phyloP scores from a whole-genome alignment of 2,113 vertebrate genomes.

The Eublepharis macularius region DNA sequence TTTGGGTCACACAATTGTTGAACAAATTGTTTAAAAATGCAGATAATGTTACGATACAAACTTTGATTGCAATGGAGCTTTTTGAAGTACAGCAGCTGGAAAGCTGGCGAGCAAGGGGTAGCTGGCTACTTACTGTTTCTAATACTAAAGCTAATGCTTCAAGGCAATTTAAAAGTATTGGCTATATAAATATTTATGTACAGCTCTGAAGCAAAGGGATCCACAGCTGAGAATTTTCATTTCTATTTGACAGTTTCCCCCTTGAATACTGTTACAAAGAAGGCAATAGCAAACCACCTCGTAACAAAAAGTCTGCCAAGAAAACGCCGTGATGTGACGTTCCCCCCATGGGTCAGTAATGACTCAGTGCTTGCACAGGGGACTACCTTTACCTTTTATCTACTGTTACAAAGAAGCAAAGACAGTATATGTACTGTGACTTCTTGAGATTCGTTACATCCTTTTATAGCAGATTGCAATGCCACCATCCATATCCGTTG shows the following conservation, averaged over 20 bases:
- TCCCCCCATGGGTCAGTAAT: too few relatives aligned
- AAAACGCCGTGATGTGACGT: too few relatives aligned
- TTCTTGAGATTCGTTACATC: not conserved
- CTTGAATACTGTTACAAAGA: not conserved
- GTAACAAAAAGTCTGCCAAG: too few relatives aligned
- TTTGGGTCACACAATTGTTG: not conserved
- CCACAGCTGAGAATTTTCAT: not conserved
- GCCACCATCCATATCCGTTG: constrained; percentile 1
- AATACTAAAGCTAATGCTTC: constrained; percentile 10
- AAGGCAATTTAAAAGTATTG: constrained; percentile 48
- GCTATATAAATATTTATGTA: constrained; percentile 23
- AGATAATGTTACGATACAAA: not conserved
- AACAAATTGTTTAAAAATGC: not conserved
- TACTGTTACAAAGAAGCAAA: fast-evolving
- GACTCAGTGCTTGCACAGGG: too few relatives aligned
- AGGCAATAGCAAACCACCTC: too few relatives aligned
- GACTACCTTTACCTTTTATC: too few relatives aligned
- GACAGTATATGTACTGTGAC: not conserved
- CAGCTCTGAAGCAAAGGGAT: not conserved
- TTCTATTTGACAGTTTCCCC: not conserved
- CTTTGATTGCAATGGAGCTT: too few relatives aligned
- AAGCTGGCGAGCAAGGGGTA: not conserved
- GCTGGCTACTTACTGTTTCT: not conserved
- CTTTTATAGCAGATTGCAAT: constrained; percentile 26
- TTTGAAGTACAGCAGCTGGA: not conserved